Percentiles rank a stretch among this genome's conserved stretches.
Conservation (phyloP, 1,140 invertebrate genomes). For the Drosophila sucinea region DNA sequence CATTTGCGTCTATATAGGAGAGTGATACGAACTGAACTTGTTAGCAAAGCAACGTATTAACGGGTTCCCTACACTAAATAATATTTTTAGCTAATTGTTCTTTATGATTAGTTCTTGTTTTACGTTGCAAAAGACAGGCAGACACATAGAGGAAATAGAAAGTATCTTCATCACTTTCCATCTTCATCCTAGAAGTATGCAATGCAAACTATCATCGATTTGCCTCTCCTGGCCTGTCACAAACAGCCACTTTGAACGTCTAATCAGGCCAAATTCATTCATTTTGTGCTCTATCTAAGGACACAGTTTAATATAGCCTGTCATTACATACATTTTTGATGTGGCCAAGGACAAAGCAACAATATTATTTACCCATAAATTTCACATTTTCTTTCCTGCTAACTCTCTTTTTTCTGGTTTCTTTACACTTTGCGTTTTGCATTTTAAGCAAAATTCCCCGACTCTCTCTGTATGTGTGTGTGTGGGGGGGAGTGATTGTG, state of each 20-base stretch:
- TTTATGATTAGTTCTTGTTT: neutral
- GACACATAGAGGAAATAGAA: neutral
- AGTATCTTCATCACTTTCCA: neutral
- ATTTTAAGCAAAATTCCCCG: constrained; percentile 42
- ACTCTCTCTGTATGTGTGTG: constrained; percentile 5
- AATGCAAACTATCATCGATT: constrained; percentile 55
- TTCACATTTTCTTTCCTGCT: constrained; percentile 4
- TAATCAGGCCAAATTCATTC: constrained; percentile 44
- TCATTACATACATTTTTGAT: constrained; percentile 29
- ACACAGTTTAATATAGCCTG: constrained; percentile 29
- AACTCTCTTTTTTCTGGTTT: constrained; percentile 14
- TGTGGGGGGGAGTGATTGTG: constrained; percentile 40
- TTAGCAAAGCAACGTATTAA: neutral
- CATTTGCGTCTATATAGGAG: neutral
- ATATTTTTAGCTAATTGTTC: neutral
- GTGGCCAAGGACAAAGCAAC: constrained; percentile 33
- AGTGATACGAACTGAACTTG: neutral
- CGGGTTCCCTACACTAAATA: no score
- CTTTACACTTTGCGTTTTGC: constrained; percentile 9
- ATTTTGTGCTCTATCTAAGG: constrained; percentile 31
- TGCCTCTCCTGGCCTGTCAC: constrained; percentile 14
- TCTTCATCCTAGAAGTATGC: constrained; percentile 48
- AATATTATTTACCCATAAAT: constrained; percentile 30
- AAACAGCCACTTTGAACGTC: constrained; percentile 35
- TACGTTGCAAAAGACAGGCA: neutral